phyloP scores from a whole-genome alignment of 2,113 vertebrate species.

The Reinhardtius hippoglossoides region DNA sequence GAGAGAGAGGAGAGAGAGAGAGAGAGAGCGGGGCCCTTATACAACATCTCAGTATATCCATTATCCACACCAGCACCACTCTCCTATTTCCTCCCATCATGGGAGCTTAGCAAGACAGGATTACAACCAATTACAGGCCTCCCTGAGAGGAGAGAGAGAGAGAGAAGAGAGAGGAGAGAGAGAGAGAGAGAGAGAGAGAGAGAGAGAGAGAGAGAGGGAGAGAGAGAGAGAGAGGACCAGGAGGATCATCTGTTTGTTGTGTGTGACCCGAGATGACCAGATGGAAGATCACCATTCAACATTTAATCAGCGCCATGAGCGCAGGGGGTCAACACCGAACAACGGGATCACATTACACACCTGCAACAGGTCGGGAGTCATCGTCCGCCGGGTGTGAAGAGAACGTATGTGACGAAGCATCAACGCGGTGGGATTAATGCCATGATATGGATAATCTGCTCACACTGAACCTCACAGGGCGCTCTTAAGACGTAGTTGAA shows the following conservation, averaged over 20 bases:
- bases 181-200: constrained; percentile 4
- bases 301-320: constrained; percentile 42
- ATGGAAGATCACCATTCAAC: constrained; percentile 46
- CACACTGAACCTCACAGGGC: too few relatives aligned
- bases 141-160: constrained; percentile 16
- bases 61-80: constrained; percentile 60
- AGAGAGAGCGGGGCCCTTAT: constrained; percentile 42
- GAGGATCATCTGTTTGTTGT: constrained; percentile 59
- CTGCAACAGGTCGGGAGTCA: neutral
- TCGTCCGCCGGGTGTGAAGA: too few relatives aligned
- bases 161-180: too few relatives aligned
- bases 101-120: constrained; percentile 70
- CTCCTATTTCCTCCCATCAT: constrained; percentile 59
- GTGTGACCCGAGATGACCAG: constrained; percentile 43
- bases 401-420: neutral
- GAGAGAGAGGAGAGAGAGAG: constrained; percentile 4
- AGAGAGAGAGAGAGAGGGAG: neutral
- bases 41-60: constrained; percentile 56
- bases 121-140: constrained; percentile 76
- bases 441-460: too few relatives aligned
- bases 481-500: too few relatives aligned
- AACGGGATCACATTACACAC: neutral
- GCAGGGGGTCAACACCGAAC: constrained; percentile 19
- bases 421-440: too few relatives aligned
- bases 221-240: neutral